These are phyloP conservation scores for Porites evermanni DNA, from an alignment of 92 coral and sea anemone genomes.

Conservation along the genomic window DNA sequence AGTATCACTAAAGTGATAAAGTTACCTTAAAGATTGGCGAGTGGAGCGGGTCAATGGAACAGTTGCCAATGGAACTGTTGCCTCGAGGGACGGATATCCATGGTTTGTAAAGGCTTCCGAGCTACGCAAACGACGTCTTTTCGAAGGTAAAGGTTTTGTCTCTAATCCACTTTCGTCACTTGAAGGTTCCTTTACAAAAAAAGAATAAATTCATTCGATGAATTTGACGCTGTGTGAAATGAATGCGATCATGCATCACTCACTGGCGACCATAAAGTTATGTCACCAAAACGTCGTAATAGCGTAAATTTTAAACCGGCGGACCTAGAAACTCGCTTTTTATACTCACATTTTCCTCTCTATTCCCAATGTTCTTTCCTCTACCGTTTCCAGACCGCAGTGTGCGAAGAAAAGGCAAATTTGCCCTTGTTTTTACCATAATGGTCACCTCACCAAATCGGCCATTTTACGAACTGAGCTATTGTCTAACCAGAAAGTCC, in stretches of 20 bases:
- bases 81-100: slow-evolving; percentile 12
- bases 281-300: background rate
- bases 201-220: background rate
- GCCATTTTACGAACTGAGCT: slow-evolving; percentile 30
- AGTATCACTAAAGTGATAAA: background rate
- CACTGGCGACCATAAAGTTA: background rate
- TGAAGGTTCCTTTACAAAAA: slow-evolving; percentile 62
- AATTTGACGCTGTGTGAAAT: background rate
- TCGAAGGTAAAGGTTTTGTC: slow-evolving; percentile 58
- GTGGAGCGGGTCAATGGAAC: slow-evolving; percentile 31
- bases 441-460: background rate
- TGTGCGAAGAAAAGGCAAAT: slow-evolving; percentile 26
- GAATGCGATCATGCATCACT: background rate
- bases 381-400: slow-evolving; percentile 48
- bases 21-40: slow-evolving; percentile 34
- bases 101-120: background rate
- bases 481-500: slow-evolving; percentile 25
- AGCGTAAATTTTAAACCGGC: background rate
- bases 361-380: slow-evolving; percentile 48
- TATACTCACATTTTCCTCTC: slow-evolving; percentile 23
- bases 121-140: slow-evolving; percentile 64
- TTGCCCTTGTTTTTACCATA: slow-evolving; percentile 46
- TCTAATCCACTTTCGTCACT: slow-evolving; percentile 80
- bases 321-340: too few relatives aligned
- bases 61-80: slow-evolving; percentile 18